Evolutionary conservation across 2,888 invertebrate genomes (phyloP), one percentile per base, ranked within the genome.

Genomic region (Drosophila algonquin): DNA sequence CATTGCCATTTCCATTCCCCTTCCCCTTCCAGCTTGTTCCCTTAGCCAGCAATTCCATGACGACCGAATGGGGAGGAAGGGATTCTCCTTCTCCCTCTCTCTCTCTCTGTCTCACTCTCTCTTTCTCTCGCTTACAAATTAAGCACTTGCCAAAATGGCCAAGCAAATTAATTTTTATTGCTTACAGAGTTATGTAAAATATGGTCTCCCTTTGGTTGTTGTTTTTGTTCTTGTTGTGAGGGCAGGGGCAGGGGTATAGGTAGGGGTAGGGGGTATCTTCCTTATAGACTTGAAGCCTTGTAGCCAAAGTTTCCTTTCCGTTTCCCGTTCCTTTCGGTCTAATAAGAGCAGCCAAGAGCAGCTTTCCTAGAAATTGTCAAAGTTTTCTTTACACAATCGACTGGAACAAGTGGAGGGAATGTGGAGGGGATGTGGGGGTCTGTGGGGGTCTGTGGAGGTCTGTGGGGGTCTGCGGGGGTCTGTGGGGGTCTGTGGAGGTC

Each of bases 131-230:
- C 87, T 87, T 83, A 77, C 86, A 85, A 87, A 89, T 89, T 85
- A 89, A 89, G 89, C 77, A 89, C 88, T 87, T 89, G 76, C 83
- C 40, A 40, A 89, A 89, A 85, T 81, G 81, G 88, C 80, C 83
- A 81, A 40, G 83, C 83, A 89, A 86, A 88, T 87, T 84, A 87
- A 87, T 86, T 87, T 87, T 89, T 87, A 87, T 87, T 89, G 89
- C 83, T 59, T 67, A 63, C 77, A 77, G 88, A 87, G 80, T 85
- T 86, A 87, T 89, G 86, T 87, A 89, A 86, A 89, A 85, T 84
- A 80, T 73, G 70, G 63, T 35, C 30, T 30, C 30, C 30, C 30
- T 30, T 30, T 27, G 27, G 1, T 12, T 12, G 35, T 35, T 35
- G 65, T 52, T 76, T 63, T 55, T 76, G 73, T 61, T 75, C 59